Evolutionary conservation across 2,113 vertebrate genomes (phyloP).

Genomic region (Lanius ludovicianus): DNA sequence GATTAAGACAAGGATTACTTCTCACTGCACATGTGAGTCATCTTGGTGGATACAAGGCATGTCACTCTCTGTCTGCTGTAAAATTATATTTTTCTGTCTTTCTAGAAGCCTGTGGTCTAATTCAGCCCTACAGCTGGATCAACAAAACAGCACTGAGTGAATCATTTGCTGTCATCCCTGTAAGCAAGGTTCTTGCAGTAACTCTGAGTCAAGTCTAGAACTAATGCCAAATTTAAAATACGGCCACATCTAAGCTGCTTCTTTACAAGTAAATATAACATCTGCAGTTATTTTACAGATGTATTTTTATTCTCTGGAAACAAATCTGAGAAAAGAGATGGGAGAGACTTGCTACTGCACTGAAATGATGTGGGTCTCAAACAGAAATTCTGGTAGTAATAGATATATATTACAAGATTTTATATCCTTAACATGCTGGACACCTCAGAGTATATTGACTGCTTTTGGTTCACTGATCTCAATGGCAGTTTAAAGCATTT

Average conservation of each 20-base stretch:
- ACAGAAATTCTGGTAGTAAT: not conserved
- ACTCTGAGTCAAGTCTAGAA: slow-evolving; percentile 51
- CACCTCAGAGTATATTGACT: not conserved
- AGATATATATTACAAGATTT: not conserved
- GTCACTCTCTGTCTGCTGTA: slow-evolving; percentile 27
- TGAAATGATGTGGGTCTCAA: not conserved
- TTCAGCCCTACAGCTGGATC: slow-evolving; percentile 53
- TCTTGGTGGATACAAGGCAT: slow-evolving; percentile 24
- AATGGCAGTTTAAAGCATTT: not conserved
- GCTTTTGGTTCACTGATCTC: not conserved
- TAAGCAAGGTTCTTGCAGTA: slow-evolving; percentile 38
- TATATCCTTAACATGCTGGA: not conserved
- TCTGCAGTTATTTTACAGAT: not conserved
- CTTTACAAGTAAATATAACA: not conserved
- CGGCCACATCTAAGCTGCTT: not conserved
- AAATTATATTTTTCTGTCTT: slow-evolving; percentile 35
- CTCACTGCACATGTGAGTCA: slow-evolving; percentile 32
- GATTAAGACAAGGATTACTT: not conserved
- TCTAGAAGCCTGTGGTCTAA: slow-evolving; percentile 40
- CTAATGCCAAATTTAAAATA: slow-evolving; percentile 25
- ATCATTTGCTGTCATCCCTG: slow-evolving; percentile 6
- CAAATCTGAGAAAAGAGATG: not conserved
- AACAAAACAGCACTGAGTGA: slow-evolving; percentile 47
- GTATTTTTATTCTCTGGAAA: not conserved
- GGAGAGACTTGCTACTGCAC: not conserved